phyloP scores from a whole-genome alignment of 2,113 vertebrate species.

The Cottus gobio region DNA sequence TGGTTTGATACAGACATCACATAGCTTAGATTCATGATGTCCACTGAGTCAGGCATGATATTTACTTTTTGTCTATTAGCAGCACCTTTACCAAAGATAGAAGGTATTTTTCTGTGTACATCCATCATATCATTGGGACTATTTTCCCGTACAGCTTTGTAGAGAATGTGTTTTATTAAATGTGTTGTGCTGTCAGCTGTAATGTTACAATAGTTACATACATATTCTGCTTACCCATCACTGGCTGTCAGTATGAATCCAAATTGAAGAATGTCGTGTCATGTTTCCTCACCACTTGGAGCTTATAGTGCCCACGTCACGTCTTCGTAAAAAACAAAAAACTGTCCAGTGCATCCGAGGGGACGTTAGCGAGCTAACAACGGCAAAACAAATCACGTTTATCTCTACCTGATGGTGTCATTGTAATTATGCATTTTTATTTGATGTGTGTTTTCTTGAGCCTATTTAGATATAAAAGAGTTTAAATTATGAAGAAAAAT shows the following conservation, averaged over 20 bases:
- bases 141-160: neutral
- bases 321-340: neutral
- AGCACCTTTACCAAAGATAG: neutral
- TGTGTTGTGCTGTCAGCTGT: no score
- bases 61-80: neutral
- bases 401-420: neutral
- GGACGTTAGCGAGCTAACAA: no score
- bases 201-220: neutral
- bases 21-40: neutral
- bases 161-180: neutral
- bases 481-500: neutral
- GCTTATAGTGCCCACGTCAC: neutral
- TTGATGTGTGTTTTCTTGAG: neutral
- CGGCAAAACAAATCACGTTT: no score
- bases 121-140: neutral
- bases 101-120: neutral
- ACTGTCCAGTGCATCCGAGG: no score
- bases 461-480: neutral
- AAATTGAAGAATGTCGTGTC: neutral
- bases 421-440: neutral
- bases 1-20: slow-evolving; percentile 23
- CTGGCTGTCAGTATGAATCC: neutral
- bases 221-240: neutral
- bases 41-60: neutral
- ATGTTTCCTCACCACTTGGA: neutral